Conservation (phyloP, 1,140 invertebrate genomes). For the Dendroctonus ponderosae region DNA sequence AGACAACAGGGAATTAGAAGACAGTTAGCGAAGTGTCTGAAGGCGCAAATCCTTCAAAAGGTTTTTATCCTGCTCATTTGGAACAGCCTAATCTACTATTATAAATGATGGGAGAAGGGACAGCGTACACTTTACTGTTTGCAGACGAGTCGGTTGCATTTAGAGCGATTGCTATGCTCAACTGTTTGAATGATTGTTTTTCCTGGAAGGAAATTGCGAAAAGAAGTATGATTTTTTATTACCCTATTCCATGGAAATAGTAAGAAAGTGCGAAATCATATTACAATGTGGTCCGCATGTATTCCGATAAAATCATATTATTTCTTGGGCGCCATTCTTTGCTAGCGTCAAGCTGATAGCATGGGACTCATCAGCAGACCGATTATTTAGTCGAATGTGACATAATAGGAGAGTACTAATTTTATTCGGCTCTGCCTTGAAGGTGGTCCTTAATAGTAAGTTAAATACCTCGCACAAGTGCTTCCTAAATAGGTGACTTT, state of each 20-base stretch:
- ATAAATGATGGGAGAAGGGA: slow-evolving; percentile 42
- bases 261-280: too few relatives aligned
- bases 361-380: too few relatives aligned
- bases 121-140: slow-evolving; percentile 12
- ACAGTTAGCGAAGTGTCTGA: slow-evolving; percentile 43
- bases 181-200: slow-evolving; percentile 30
- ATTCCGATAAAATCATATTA: too few relatives aligned
- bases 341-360: too few relatives aligned
- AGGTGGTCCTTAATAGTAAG: slow-evolving; percentile 17
- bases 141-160: slow-evolving; percentile 23
- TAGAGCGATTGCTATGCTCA: slow-evolving; percentile 24
- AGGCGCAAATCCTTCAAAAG: slow-evolving; percentile 30
- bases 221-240: background rate
- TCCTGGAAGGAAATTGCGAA: background rate
- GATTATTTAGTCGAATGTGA: too few relatives aligned
- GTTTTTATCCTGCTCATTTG: slow-evolving; percentile 40
- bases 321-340: too few relatives aligned
- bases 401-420: too few relatives aligned
- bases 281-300: too few relatives aligned
- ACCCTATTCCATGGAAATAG: too few relatives aligned
- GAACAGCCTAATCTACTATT: slow-evolving; percentile 41
- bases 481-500: slow-evolving; percentile 22
- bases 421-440: too few relatives aligned
- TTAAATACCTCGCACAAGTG: slow-evolving; percentile 15
- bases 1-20: slow-evolving; percentile 44